These are phyloP conservation scores for Limnephilus lunatus DNA, from an alignment of 2,888 invertebrate species.

Conservation along the genomic window DNA sequence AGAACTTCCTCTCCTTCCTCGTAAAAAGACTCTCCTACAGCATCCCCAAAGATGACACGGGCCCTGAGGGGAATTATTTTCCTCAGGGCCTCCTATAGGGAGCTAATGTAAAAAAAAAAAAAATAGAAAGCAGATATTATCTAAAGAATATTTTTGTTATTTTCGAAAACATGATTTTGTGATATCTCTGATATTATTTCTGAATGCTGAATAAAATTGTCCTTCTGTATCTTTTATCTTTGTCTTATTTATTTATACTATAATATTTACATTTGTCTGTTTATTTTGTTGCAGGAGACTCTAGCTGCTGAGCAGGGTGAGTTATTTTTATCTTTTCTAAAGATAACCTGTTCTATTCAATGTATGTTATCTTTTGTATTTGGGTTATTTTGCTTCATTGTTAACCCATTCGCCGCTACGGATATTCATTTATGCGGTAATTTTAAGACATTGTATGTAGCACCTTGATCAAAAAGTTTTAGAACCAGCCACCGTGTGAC, in stretches of 20 bases:
- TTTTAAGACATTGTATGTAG: too few species aligned
- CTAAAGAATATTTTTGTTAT: neutral
- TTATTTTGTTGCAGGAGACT: conserved; percentile 64
- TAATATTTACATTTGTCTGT: conserved; percentile 16
- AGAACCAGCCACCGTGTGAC: too few species aligned
- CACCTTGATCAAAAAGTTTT: too few species aligned
- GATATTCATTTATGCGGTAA: neutral
- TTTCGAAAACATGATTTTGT: neutral
- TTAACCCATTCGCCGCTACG: neutral
- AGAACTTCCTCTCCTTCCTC: too few species aligned
- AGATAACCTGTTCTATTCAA: neutral
- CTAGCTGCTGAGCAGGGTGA: conserved; percentile 62
- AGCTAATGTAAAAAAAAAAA: too few species aligned
- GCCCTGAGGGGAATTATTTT: too few species aligned
- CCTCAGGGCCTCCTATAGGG: too few species aligned
- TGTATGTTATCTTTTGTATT: neutral
- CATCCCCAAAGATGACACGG: too few species aligned
- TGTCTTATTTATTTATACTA: neutral
- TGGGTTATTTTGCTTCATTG: neutral
- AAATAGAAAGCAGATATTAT: neutral
- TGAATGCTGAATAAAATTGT: neutral
- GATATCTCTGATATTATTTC: neutral
- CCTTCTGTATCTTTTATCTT: conserved; percentile 10
- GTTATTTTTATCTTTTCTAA: conserved; percentile 38
- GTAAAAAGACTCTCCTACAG: too few species aligned